These are phyloP conservation scores for Pogona vitticeps DNA, from an alignment of 2,113 vertebrate genomes.

Conservation along the genomic window DNA sequence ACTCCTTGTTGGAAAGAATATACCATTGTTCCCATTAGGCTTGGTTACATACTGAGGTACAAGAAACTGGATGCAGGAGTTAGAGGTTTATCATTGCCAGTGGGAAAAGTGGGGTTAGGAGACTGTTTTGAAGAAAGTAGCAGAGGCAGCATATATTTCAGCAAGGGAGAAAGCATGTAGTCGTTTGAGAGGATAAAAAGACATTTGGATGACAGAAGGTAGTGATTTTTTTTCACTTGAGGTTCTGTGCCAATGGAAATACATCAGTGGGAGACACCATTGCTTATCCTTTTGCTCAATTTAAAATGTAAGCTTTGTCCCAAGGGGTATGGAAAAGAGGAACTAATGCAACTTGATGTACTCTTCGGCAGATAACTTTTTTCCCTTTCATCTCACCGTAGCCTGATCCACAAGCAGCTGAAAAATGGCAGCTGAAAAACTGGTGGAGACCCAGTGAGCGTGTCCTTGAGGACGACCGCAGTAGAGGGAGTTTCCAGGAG, in stretches of 20 bases:
- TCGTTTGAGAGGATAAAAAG: neutral
- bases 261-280: neutral
- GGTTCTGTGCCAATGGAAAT: neutral
- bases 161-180: neutral
- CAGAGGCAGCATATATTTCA: neutral
- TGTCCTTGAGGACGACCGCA: conserved; percentile 2
- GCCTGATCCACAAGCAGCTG: conserved; percentile 78
- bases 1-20: neutral
- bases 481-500: conserved; percentile 41
- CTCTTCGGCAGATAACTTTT: neutral
- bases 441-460: conserved; percentile 78
- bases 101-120: neutral
- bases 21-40: neutral
- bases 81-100: too few species aligned
- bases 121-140: neutral
- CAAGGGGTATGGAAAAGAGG: neutral
- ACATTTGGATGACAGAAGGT: neutral
- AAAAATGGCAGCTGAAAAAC: conserved; percentile 87
- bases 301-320: neutral
- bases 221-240: neutral
- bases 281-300: neutral
- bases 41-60: neutral
- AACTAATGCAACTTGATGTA: neutral
- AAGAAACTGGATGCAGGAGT: neutral
- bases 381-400: conserved; percentile 45